Evolutionary conservation across 2,888 invertebrate species (phyloP).

Genomic region (Xestobium rufovillosum): DNA sequence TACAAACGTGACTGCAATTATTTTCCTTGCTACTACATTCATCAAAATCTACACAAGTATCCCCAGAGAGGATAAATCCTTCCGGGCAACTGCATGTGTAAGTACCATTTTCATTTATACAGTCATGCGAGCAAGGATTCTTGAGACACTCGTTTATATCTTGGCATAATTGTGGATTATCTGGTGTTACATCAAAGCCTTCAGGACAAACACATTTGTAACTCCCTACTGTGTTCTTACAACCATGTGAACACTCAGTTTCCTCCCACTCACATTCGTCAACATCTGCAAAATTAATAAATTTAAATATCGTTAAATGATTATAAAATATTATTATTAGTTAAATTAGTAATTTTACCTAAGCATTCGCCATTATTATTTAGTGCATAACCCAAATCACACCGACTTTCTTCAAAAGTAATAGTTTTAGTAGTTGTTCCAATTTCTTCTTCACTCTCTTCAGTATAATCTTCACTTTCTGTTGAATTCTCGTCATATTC

Average conservation of each 20-base stretch:
- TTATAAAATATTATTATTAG: too few species aligned
- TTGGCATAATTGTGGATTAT: conserved; percentile 32
- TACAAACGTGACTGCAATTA: conserved; percentile 45
- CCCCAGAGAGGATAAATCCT: conserved; percentile 24
- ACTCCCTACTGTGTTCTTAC: conserved; percentile 48
- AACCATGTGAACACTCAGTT: conserved; percentile 46
- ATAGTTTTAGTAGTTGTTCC: conserved; percentile 3
- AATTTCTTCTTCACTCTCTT: conserved; percentile 7
- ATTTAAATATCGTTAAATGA: too few species aligned
- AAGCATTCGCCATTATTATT: conserved; percentile 43
- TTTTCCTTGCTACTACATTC: conserved; percentile 41
- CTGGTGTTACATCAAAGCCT: conserved; percentile 41
- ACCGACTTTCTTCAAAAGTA: conserved; percentile 24
- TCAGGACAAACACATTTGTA: conserved; percentile 50
- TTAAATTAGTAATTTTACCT: conserved; percentile 31
- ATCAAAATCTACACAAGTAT: conserved; percentile 34
- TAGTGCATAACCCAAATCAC: conserved; percentile 42
- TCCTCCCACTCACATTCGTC: conserved; percentile 42
- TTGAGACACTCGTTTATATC: conserved; percentile 41
- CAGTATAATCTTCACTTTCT: conserved; percentile 3
- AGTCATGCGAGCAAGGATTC: conserved; percentile 47
- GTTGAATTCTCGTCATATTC: conserved; percentile 7
- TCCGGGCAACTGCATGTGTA: conserved; percentile 47
- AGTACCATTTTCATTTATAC: conserved; percentile 54
- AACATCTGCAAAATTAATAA: conserved; percentile 36